Conservation (phyloP, 2,113 vertebrate species). For the Haliaeetus leucogaster region DNA sequence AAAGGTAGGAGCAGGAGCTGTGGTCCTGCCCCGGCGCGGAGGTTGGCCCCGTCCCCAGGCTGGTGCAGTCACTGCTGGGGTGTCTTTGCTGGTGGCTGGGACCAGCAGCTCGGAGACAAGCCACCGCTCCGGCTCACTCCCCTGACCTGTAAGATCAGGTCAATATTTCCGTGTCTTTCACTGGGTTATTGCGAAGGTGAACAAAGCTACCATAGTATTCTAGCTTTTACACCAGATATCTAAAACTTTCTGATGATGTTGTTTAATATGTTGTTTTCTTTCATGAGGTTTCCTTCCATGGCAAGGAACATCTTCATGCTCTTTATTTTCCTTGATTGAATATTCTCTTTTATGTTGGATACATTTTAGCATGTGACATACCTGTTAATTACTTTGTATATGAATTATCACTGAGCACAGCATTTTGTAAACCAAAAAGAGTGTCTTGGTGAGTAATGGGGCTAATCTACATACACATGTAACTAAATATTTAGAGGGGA, state of each 20-base stretch:
- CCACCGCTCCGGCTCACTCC: not conserved
- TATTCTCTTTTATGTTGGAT: not conserved
- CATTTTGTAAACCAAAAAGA: not conserved
- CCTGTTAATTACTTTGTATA: not conserved
- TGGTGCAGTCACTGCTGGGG: not conserved
- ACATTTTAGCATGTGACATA: not conserved
- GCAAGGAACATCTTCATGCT: not conserved
- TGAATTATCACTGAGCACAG: not conserved
- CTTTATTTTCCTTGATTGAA: not conserved
- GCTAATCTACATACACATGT: not conserved
- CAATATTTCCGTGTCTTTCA: not conserved
- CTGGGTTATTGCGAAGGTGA: not conserved
- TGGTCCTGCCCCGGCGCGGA: fast-evolving
- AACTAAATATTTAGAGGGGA: not conserved
- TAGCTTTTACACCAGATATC: not conserved
- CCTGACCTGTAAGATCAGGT: not conserved
- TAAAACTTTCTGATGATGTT: not conserved
- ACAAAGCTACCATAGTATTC: not conserved
- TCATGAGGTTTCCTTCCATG: not conserved
- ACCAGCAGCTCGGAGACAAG: not conserved
- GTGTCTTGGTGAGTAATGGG: not conserved
- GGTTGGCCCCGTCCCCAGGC: not conserved
- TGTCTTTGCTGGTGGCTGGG: not conserved
- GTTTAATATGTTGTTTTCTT: not conserved
- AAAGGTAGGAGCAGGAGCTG: not conserved